phyloP scores from a whole-genome alignment of 2,113 vertebrate genomes.

The Hystrix cristata region DNA sequence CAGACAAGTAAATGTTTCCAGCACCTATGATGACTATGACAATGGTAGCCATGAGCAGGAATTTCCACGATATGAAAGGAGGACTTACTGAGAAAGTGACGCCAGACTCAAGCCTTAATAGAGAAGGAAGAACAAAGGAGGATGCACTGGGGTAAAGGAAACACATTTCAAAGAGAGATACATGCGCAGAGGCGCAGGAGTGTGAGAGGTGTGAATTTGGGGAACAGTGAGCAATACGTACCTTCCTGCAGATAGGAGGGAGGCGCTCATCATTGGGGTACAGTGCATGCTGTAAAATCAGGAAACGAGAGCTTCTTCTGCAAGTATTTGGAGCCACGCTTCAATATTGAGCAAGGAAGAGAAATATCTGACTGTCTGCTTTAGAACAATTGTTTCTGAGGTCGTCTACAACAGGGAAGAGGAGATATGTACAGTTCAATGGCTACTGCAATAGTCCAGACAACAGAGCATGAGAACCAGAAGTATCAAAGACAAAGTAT shows the following conservation, averaged over 20 bases:
- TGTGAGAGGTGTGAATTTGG: background rate
- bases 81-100: background rate
- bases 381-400: background rate
- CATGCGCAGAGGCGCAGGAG: background rate
- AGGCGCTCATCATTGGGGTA: background rate
- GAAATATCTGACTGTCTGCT: background rate
- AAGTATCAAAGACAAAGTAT: background rate
- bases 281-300: background rate
- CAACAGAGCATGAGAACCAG: background rate
- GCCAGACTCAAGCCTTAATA: background rate
- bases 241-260: background rate
- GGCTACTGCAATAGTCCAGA: background rate
- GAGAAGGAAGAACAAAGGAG: background rate
- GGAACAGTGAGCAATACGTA: background rate
- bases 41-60: background rate
- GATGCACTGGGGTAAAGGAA: background rate
- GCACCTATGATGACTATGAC: background rate
- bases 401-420: background rate
- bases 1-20: background rate
- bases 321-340: background rate
- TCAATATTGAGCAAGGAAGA: background rate
- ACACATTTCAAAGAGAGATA: background rate
- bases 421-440: background rate
- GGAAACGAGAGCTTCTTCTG: background rate
- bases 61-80: background rate